phyloP scores from a whole-genome alignment of 30 jellyfish, hydroid and myxozoan species.

The Aurelia sp. region DNA sequence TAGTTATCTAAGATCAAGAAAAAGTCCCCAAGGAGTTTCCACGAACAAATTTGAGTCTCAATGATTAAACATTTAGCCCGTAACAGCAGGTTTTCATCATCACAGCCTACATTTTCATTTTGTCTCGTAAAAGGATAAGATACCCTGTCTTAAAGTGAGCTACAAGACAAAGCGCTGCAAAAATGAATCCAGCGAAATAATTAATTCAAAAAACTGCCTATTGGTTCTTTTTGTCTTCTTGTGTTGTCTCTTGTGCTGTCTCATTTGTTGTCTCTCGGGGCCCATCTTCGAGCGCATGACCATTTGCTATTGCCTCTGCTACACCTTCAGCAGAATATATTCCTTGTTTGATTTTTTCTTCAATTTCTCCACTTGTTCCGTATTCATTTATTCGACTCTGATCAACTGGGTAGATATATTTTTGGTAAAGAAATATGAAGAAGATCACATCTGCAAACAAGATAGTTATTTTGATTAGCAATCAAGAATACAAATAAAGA shows the following conservation, averaged over 20 bases:
- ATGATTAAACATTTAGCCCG: too few species aligned
- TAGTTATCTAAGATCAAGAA: too few species aligned
- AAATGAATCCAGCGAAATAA: too few species aligned
- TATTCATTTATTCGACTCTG: slow-evolving; percentile 88
- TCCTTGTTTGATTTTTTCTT: slow-evolving; percentile 51
- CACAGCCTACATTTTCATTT: too few species aligned
- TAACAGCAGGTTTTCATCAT: too few species aligned
- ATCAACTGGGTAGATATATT: slow-evolving; percentile 95
- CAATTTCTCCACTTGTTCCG: slow-evolving; percentile 92
- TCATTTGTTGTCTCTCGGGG: too few species aligned
- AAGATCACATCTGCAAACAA: slow-evolving; percentile 77
- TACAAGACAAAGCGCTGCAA: too few species aligned
- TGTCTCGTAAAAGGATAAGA: too few species aligned
- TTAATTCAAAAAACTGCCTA: background rate
- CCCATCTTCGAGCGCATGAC: slow-evolving; percentile 1
- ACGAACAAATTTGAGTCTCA: too few species aligned
- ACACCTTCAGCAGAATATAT: slow-evolving; percentile 5
- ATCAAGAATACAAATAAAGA: background rate
- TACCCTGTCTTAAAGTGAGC: too few species aligned
- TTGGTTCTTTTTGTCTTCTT: slow-evolving; percentile 49
- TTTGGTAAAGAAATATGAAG: slow-evolving; percentile 90
- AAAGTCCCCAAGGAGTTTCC: too few species aligned
- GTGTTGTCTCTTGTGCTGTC: background rate
- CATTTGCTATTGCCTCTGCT: slow-evolving; percentile 18
- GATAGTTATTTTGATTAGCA: background rate